Percentiles rank a stretch among this genome's conserved stretches.
These are phyloP conservation scores for Baronia brevicornis DNA, from an alignment of 2,888 invertebrate genomes.

Conservation along the genomic window DNA sequence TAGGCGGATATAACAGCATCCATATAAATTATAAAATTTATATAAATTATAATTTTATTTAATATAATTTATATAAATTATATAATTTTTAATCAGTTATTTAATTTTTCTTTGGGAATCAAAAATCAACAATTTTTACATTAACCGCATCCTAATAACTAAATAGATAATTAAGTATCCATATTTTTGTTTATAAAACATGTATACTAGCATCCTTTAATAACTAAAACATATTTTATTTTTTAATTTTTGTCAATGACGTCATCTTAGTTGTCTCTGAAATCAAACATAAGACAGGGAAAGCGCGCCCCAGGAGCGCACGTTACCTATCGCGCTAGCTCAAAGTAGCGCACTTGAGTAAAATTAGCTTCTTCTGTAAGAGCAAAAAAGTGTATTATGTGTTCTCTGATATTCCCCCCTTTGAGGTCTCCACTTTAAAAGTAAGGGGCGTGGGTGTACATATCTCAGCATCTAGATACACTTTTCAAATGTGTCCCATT, in stretches of 20 bases:
- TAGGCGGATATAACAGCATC: too few relatives aligned
- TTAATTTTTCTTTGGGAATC: too few relatives aligned
- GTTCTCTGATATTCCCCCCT: conserved; percentile 52
- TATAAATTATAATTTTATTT: background rate
- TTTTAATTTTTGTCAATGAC: conserved; percentile 21
- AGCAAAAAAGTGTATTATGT: conserved; percentile 69
- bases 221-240: too few relatives aligned
- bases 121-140: too few relatives aligned
- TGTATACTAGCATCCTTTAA: too few relatives aligned
- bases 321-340: conserved; percentile 31
- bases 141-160: too few relatives aligned
- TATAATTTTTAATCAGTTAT: too few relatives aligned
- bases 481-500: background rate
- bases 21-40: too few relatives aligned
- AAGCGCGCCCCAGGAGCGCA: conserved; percentile 39
- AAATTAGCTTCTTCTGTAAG: conserved; percentile 72
- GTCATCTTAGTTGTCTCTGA: conserved; percentile 45
- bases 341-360: conserved; percentile 72
- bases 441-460: conserved; percentile 36
- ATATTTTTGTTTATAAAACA: too few relatives aligned
- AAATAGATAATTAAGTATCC: too few relatives aligned
- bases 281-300: conserved; percentile 52
- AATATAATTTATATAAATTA: background rate
- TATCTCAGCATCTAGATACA: conserved; percentile 27
- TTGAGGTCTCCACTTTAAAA: conserved; percentile 59